phyloP scores from a whole-genome alignment of 2,888 invertebrate genomes.

The Himalopsyche tibetana region DNA sequence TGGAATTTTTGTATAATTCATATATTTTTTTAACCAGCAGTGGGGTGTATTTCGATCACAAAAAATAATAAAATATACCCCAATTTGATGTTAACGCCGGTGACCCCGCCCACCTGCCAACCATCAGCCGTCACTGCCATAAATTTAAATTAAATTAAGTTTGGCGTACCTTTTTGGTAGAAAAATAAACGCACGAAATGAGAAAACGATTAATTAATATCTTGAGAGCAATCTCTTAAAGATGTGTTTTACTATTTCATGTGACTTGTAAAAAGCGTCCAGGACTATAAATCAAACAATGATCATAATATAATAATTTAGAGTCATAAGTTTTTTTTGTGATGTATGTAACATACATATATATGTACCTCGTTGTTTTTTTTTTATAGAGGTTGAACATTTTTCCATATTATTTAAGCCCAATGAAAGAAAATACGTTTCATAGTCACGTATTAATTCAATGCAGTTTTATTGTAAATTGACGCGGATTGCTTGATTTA shows the following conservation, averaged over 20 bases:
- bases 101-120: constrained; percentile 58
- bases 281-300: too few relatives aligned
- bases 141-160: constrained; percentile 58
- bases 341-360: too few relatives aligned
- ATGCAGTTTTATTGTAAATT: too few relatives aligned
- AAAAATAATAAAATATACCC: constrained; percentile 56
- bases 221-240: background rate
- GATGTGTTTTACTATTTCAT: background rate
- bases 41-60: constrained; percentile 12
- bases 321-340: too few relatives aligned
- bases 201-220: constrained; percentile 14
- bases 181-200: background rate
- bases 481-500: too few relatives aligned
- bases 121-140: constrained; percentile 58
- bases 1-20: constrained; percentile 54
- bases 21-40: background rate
- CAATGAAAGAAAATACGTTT: too few relatives aligned
- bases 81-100: constrained; percentile 50
- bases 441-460: too few relatives aligned
- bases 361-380: too few relatives aligned
- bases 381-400: too few relatives aligned
- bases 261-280: too few relatives aligned
- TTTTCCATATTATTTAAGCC: too few relatives aligned
- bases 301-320: too few relatives aligned
- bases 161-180: constrained; percentile 48